Conservation (phyloP, 2,797 vertebrate species). For the Xiphophorus birchmanni region DNA sequence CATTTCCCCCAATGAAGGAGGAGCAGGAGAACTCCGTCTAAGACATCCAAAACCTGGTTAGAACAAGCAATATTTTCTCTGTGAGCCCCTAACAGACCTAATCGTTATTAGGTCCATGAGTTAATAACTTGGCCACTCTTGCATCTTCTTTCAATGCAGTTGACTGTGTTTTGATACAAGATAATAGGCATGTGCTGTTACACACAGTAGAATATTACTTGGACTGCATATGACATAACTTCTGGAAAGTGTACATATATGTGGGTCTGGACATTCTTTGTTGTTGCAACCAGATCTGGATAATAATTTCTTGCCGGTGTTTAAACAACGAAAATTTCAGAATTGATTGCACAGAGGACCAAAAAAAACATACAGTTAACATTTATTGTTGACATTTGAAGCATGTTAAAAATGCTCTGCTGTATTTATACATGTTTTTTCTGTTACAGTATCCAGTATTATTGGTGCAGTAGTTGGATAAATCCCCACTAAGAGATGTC, state of each 20-base stretch:
- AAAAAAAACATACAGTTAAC: neutral
- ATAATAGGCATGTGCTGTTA: conserved; percentile 21
- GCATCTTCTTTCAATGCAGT: conserved; percentile 5
- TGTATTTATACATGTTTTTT: conserved; percentile 6
- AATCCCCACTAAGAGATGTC: neutral
- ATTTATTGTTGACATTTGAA: neutral
- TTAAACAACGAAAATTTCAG: neutral
- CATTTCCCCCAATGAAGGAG: conserved; percentile 88
- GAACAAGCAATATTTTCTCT: conserved; percentile 24
- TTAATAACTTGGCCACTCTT: conserved; percentile 9
- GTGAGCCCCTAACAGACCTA: conserved; percentile 2
- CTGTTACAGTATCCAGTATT: neutral
- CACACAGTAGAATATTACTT: conserved; percentile 20
- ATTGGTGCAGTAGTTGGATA: neutral
- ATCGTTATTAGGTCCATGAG: neutral
- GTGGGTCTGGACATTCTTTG: neutral
- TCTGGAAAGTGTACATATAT: neutral
- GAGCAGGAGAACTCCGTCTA: conserved; percentile 76
- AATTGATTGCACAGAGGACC: neutral
- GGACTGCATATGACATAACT: conserved; percentile 26
- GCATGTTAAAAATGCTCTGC: conserved; percentile 2
- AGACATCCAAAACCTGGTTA: conserved; percentile 11
- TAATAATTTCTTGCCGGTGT: neutral
- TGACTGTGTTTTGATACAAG: conserved; percentile 10
- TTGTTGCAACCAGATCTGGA: neutral